Conservation (phyloP, 2,888 invertebrate species). For the Hoplodrina blanda region DNA sequence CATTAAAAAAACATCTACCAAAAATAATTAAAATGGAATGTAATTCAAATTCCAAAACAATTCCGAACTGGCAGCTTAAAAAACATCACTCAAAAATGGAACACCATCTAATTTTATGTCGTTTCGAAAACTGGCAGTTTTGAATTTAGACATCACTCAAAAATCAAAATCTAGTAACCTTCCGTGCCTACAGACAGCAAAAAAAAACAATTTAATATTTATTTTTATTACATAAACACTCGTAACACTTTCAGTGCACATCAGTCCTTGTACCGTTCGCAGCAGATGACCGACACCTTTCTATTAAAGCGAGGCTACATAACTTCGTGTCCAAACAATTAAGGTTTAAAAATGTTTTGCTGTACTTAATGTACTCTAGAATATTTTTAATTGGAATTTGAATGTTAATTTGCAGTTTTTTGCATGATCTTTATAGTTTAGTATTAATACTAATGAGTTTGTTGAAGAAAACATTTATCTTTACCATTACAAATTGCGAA, state of each 20-base stretch:
- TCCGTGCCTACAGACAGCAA: background rate
- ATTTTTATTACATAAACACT: slow-evolving; percentile 30
- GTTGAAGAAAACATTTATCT: background rate
- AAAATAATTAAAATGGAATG: too few relatives aligned
- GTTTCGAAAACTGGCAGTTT: background rate
- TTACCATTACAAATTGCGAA: background rate
- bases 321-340: slow-evolving; percentile 54
- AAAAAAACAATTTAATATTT: background rate
- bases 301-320: slow-evolving; percentile 58
- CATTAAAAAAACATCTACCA: too few relatives aligned
- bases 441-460: background rate
- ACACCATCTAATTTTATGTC: background rate
- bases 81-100: too few relatives aligned
- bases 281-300: slow-evolving; percentile 59
- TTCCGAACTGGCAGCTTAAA: too few relatives aligned
- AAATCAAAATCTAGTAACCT: background rate
- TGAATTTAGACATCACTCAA: background rate
- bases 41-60: background rate
- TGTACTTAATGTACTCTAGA: slow-evolving; percentile 31
- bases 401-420: slow-evolving; percentile 2
- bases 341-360: slow-evolving; percentile 34
- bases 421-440: background rate
- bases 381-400: slow-evolving; percentile 22
- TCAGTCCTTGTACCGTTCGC: slow-evolving; percentile 47
- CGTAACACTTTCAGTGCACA: slow-evolving; percentile 33